Percentiles rank a stretch among this genome's conserved stretches.
phyloP scores from a whole-genome alignment of 2,113 vertebrate species.

The Anoplopoma fimbria region DNA sequence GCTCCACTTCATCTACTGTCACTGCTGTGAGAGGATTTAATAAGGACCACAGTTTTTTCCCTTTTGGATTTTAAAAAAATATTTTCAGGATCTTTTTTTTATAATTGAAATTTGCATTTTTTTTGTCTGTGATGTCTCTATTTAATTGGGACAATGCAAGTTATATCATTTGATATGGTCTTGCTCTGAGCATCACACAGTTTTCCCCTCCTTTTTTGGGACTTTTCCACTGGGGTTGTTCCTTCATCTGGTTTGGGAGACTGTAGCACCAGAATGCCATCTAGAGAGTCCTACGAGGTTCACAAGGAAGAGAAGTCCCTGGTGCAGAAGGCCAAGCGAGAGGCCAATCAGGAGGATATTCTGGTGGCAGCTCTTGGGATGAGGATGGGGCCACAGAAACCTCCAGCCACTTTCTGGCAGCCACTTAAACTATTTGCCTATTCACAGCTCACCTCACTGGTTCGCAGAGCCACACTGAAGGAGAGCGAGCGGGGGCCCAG shows the following conservation, averaged over 20 bases:
- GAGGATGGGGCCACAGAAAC: slow-evolving; percentile 95
- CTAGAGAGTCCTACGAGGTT: slow-evolving; percentile 89
- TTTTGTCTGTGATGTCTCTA: slow-evolving; percentile 35
- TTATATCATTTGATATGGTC: slow-evolving; percentile 43
- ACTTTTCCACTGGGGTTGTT: slow-evolving; percentile 27
- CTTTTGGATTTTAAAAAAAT: slow-evolving; percentile 28
- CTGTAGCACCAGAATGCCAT: slow-evolving; percentile 88
- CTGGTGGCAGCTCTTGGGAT: slow-evolving; percentile 94
- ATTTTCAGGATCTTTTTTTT: slow-evolving; percentile 12
- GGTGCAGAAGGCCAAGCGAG: slow-evolving; percentile 89
- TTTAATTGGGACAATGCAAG: slow-evolving; percentile 66
- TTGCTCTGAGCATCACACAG: slow-evolving; percentile 64
- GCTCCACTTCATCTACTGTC: slow-evolving; percentile 58
- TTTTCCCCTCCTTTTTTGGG: slow-evolving; percentile 36
- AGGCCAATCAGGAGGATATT: slow-evolving; percentile 92
- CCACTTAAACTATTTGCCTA: slow-evolving; percentile 99
- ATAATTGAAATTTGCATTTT: slow-evolving; percentile 10
- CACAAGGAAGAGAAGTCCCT: slow-evolving; percentile 85
- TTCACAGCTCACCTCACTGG: slow-evolving; percentile 98
- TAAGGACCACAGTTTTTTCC: slow-evolving; percentile 31
- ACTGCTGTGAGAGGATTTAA: slow-evolving; percentile 63
- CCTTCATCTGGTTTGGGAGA: slow-evolving; percentile 32
- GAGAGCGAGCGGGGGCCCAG: slow-evolving; percentile 92
- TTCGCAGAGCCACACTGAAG: slow-evolving; percentile 93
- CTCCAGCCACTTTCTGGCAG: slow-evolving; percentile 90